These are phyloP conservation scores for Hirtodrosophila trivittata DNA, from an alignment of 2,888 invertebrate genomes.

Conservation along the genomic window DNA sequence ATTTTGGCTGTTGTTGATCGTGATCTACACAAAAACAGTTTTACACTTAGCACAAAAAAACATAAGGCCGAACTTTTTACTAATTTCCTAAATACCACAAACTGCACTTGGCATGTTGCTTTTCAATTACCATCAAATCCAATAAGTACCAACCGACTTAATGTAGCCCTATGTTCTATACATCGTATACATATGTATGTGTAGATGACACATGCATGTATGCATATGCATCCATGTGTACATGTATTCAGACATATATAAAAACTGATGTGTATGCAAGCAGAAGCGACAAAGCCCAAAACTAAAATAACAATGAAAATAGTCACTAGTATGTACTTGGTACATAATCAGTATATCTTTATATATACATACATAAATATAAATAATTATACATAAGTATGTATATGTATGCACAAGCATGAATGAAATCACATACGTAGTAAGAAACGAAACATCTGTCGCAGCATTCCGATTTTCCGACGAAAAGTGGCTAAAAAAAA, in stretches of 20 bases:
- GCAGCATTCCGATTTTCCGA: constrained; percentile 64
- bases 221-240: neutral
- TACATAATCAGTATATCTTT: too few species aligned
- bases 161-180: too few species aligned
- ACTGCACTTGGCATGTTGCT: constrained; percentile 28
- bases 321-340: too few species aligned
- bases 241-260: constrained; percentile 5
- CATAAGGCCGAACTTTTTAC: constrained; percentile 20
- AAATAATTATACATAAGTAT: constrained; percentile 3
- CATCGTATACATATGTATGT: neutral
- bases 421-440: constrained; percentile 42
- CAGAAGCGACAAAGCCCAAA: too few species aligned
- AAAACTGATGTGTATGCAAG: neutral
- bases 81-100: constrained; percentile 25
- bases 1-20: constrained; percentile 24
- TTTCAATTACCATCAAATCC: constrained; percentile 29
- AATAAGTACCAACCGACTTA: constrained; percentile 38
- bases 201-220: neutral
- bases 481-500: constrained; percentile 51
- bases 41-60: constrained; percentile 17
- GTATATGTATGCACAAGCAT: constrained; percentile 3
- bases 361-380: too few species aligned
- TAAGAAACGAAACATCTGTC: constrained; percentile 67
- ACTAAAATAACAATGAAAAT: too few species aligned
- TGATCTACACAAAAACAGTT: constrained; percentile 20